Conservation (phyloP, 2,113 vertebrate genomes). For the Axis porcinus region DNA sequence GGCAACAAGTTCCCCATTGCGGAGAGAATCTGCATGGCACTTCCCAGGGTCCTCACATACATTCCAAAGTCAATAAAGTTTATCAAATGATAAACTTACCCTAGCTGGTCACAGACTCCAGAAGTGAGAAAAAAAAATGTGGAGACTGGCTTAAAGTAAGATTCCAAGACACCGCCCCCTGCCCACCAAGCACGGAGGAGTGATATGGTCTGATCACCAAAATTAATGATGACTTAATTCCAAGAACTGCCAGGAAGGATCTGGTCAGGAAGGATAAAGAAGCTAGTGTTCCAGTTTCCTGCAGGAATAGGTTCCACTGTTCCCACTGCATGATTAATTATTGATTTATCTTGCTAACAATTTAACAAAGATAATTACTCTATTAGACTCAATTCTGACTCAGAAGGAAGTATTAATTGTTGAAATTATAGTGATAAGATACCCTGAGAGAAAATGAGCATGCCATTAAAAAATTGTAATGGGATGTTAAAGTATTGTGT, state of each 20-base stretch:
- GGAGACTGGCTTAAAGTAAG: neutral
- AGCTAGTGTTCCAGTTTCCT: neutral
- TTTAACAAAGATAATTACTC: slow-evolving; percentile 28
- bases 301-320: neutral
- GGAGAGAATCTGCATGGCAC: neutral
- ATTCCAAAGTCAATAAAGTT: neutral
- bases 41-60: neutral
- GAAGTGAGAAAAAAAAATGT: neutral
- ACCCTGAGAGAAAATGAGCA: neutral
- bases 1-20: neutral
- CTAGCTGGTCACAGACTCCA: neutral
- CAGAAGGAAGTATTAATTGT: neutral
- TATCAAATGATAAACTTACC: neutral
- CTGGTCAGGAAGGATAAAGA: neutral
- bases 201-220: neutral
- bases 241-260: neutral
- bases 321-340: neutral
- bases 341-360: slow-evolving; percentile 37
- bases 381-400: slow-evolving; percentile 28
- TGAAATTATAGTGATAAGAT: slow-evolving; percentile 5
- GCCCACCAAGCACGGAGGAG: neutral
- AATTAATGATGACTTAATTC: neutral
- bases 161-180: neutral
- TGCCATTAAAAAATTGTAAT: neutral
- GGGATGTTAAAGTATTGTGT: neutral